phyloP scores from a whole-genome alignment of 1,140 invertebrate genomes.

The Drosophila repleta region DNA sequence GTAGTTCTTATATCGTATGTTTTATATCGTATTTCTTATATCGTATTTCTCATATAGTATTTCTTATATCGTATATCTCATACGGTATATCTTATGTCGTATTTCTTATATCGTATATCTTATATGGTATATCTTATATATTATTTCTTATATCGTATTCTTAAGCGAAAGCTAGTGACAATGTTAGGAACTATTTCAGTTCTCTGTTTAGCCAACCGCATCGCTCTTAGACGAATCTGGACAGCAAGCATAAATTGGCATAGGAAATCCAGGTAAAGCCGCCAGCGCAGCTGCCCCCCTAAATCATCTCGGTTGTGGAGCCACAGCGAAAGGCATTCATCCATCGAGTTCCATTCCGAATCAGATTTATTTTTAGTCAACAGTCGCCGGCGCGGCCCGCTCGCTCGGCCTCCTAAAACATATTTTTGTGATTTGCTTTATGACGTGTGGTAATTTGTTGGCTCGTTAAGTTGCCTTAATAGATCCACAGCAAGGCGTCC shows the following conservation, averaged over 20 bases:
- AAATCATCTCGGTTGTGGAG: constrained; percentile 64
- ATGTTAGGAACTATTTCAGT: too few species aligned
- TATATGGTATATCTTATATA: too few species aligned
- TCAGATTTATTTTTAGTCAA: constrained; percentile 59
- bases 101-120: too few species aligned
- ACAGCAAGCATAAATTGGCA: constrained; percentile 40
- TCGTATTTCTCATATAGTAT: too few species aligned
- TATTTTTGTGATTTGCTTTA: constrained; percentile 74
- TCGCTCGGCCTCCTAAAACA: constrained; percentile 9
- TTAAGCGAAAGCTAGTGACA: too few species aligned
- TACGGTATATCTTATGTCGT: too few species aligned
- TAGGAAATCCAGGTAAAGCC: constrained; percentile 53
- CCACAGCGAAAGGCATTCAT: constrained; percentile 14
- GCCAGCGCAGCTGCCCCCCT: constrained; percentile 61
- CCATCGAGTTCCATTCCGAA: constrained; percentile 12
- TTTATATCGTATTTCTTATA: too few species aligned
- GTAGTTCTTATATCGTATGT: too few species aligned
- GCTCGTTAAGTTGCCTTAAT: constrained; percentile 78
- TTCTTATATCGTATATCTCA: too few species aligned
- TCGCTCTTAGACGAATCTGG: not conserved
- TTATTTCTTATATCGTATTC: too few species aligned
- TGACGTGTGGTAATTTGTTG: constrained; percentile 80
- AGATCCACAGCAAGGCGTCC: constrained; percentile 20
- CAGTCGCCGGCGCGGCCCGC: constrained; percentile 15
- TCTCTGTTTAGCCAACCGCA: constrained; percentile 3